Evolutionary conservation across 2,113 vertebrate species (phyloP).

Genomic region (Oreochromis niloticus): DNA sequence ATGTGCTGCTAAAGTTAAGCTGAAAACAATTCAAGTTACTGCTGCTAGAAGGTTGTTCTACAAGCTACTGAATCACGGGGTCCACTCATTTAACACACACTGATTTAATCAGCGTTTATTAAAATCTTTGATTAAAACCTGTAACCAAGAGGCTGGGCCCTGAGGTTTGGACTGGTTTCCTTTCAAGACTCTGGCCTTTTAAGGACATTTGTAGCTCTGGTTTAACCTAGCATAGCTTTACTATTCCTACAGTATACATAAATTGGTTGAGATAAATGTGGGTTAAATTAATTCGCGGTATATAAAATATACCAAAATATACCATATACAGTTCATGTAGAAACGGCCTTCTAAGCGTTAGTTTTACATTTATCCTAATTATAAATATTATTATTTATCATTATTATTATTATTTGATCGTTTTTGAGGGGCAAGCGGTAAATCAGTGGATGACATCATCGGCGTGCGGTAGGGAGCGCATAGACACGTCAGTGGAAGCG

Average conservation of each 20-base stretch:
- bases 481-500: constrained; percentile 43
- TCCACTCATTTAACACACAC: background rate
- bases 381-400: background rate
- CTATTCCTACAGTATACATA: background rate
- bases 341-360: background rate
- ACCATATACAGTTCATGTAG: background rate
- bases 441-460: background rate
- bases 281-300: background rate
- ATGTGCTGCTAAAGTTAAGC: background rate
- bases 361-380: background rate
- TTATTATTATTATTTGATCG: background rate
- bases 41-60: background rate
- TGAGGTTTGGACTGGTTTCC: background rate
- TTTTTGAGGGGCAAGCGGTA: background rate
- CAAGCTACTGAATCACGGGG: background rate
- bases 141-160: background rate
- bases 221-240: background rate
- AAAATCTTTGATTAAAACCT: background rate
- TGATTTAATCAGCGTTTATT: background rate
- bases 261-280: background rate
- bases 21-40: background rate
- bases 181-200: background rate
- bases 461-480: background rate
- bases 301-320: background rate
- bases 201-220: background rate